These are phyloP conservation scores for Pandemis cinnamomeana DNA, from an alignment of 2,888 invertebrate species.

Conservation along the genomic window DNA sequence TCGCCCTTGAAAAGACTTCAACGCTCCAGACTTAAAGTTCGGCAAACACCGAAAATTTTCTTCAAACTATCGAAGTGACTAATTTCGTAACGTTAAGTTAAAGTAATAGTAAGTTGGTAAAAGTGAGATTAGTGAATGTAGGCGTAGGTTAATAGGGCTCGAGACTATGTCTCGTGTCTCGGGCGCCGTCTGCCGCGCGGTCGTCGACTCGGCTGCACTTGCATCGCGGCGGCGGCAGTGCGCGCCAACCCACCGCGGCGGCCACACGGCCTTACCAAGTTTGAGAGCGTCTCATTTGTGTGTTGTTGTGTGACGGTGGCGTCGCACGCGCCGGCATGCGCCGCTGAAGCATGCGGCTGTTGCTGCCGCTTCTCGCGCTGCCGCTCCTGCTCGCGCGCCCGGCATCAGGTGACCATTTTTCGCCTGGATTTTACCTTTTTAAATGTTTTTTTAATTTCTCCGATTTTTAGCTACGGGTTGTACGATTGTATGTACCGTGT, in stretches of 20 bases:
- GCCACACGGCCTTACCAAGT: conserved; percentile 40
- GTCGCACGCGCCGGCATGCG: conserved; percentile 76
- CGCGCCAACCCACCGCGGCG: conserved; percentile 51
- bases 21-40: conserved; percentile 71
- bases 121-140: conserved; percentile 11
- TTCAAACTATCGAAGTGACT: not conserved
- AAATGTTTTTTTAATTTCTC: not conserved
- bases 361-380: conserved; percentile 81
- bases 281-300: conserved; percentile 25
- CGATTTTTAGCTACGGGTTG: not conserved
- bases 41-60: not conserved
- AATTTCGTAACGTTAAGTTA: not conserved
- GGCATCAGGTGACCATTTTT: conserved; percentile 72
- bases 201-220: conserved; percentile 49
- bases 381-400: conserved; percentile 80
- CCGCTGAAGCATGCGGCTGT: conserved; percentile 80
- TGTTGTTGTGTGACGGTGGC: conserved; percentile 65
- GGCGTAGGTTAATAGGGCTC: conserved; percentile 19
- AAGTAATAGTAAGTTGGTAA: not conserved
- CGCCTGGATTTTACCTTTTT: not conserved
- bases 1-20: conserved; percentile 83
- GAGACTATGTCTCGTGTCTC: conserved; percentile 19
- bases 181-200: conserved; percentile 43
- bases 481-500: too few species aligned
- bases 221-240: conserved; percentile 56